Evolutionary conservation across 2,888 invertebrate genomes (phyloP).

Genomic region (Apoderus coryli): DNA sequence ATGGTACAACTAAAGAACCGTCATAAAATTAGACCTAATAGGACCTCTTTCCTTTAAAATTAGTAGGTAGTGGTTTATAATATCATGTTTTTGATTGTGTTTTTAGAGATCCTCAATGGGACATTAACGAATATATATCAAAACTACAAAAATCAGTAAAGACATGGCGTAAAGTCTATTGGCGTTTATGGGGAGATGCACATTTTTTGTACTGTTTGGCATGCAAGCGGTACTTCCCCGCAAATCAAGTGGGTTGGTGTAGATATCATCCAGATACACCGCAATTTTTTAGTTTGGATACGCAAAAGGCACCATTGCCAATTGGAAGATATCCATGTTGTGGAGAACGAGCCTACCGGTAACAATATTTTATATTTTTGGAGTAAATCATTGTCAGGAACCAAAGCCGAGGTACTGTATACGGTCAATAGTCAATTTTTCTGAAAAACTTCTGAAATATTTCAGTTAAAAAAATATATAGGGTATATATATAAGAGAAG

Average conservation of each 20-base stretch:
- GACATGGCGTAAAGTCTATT: slow-evolving; percentile 79
- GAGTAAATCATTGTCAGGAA: no score
- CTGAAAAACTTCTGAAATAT: no score
- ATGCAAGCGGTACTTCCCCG: slow-evolving; percentile 65
- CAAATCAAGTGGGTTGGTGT: slow-evolving; percentile 68
- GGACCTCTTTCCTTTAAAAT: no score
- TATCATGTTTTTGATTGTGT: slow-evolving; percentile 5
- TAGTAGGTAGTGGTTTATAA: no score
- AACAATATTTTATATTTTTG: no score
- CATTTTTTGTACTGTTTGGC: slow-evolving; percentile 72
- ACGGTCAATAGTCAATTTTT: no score
- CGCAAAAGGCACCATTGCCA: slow-evolving; percentile 48
- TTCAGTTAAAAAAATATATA: no score
- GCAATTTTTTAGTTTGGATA: slow-evolving; percentile 58
- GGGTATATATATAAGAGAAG: no score
- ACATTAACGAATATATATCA: slow-evolving; percentile 63
- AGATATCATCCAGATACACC: slow-evolving; percentile 65
- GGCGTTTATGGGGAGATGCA: slow-evolving; percentile 85
- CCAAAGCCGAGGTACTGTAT: no score
- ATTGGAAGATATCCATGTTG: slow-evolving; percentile 71
- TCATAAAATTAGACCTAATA: no score
- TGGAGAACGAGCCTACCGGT: slow-evolving; percentile 61
- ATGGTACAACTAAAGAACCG: no score
- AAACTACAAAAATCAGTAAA: slow-evolving; percentile 64
- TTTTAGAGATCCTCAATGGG: slow-evolving; percentile 61